Evolutionary conservation across 2,113 vertebrate genomes (phyloP), one percentile per base, ranked within the genome.

Genomic region (Meles meles): DNA sequence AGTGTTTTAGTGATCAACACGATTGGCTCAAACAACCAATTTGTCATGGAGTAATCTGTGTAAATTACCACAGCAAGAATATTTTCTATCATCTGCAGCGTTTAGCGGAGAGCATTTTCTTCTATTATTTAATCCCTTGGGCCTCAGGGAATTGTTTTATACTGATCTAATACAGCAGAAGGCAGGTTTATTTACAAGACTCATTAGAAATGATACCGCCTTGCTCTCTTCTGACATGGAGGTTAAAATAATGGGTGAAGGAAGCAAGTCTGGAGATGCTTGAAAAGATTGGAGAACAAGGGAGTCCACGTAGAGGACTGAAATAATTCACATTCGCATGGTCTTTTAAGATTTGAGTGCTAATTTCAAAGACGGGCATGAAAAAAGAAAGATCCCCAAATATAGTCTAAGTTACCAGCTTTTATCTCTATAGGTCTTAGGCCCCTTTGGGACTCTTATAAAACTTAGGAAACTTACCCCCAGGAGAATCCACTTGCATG

Each of bases 91-190:
- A 97, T 96, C 71, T 95, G 20, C 61, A 59, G 96, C 88, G 23
- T 37, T 98, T 97, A 95, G 82, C 95, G 52, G 69, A 96, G 95
- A 96, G 69, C 71, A 94, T 93, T 97, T 87, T 96, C 94, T 90
- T 95, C 67, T 95, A 97, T 97, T 96, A 92, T 91, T 95, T 96
- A 97, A 97, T 97, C 90, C 77, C 44, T n/a, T 71, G 74, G 88
- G 88, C 85, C 42, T 71, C 23, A 17, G 94, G 94, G 90, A 93
- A 93, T 95, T 94, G 85, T 96, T 96, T 96, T 93, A 97, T 55
- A 93, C 49, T 96, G 90, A 95, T 98, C 90, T 96, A 86, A 95
- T 91, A 79, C 31, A 94, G 55, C 55, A 93, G 67, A 92, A 83
- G 42, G 37, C 10, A 4, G 31, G 61, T 89, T 91, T 97, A 94